phyloP scores from a whole-genome alignment of 2,113 vertebrate species.

The Gasterosteus nipponicus region DNA sequence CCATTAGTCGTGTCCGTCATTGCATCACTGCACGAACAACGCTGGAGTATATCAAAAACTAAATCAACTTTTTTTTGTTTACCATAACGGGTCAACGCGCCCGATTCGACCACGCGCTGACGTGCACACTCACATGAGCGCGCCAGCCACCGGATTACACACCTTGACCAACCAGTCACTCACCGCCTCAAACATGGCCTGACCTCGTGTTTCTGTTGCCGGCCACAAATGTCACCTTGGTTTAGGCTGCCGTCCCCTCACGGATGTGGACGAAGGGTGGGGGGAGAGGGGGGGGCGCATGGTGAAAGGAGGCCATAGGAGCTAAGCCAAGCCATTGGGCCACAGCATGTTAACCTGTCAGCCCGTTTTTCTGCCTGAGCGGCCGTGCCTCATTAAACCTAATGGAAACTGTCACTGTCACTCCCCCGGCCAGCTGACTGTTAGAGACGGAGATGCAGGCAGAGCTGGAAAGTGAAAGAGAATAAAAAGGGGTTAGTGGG shows the following conservation, averaged over 20 bases:
- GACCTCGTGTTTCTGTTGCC: conserved; percentile 65
- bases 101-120: neutral
- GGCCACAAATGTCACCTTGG: conserved; percentile 68
- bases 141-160: conserved; percentile 55
- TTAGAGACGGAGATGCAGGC: conserved; percentile 29
- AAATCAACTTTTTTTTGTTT: neutral
- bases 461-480: conserved; percentile 31
- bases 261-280: conserved; percentile 47
- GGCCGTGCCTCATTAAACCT: conserved; percentile 77
- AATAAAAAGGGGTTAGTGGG: conserved; percentile 28
- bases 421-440: conserved; percentile 54
- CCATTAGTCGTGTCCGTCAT: conserved; percentile 16
- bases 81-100: neutral
- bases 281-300: neutral
- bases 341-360: conserved; percentile 78
- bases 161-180: conserved; percentile 59
- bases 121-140: conserved; percentile 14
- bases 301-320: conserved; percentile 51
- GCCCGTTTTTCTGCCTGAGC: conserved; percentile 72
- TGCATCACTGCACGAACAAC: neutral
- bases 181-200: conserved; percentile 46
- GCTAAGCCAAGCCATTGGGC: conserved; percentile 62
- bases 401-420: conserved; percentile 77
- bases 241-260: conserved; percentile 47
- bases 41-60: neutral